phyloP scores from a whole-genome alignment of 2,797 vertebrate species.

The Xyrichtys novacula region DNA sequence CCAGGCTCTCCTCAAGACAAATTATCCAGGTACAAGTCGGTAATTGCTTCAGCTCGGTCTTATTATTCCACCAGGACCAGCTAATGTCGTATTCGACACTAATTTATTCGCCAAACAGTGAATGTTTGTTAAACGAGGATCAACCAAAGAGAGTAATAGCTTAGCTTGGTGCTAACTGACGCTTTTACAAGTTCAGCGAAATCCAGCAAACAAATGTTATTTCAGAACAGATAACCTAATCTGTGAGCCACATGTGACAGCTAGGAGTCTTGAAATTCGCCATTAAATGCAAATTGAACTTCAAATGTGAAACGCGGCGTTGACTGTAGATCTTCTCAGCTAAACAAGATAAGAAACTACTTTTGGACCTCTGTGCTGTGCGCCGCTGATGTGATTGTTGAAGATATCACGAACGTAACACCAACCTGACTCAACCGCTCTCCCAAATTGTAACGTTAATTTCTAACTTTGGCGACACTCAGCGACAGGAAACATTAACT shows the following conservation, averaged over 20 bases:
- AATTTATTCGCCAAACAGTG: neutral
- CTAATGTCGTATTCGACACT: too few relatives aligned
- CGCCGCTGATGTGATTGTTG: neutral
- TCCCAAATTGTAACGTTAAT: too few relatives aligned
- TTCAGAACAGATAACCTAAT: neutral
- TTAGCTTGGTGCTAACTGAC: slow-evolving; percentile 63
- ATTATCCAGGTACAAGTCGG: neutral
- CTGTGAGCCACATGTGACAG: neutral
- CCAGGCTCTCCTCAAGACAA: slow-evolving; percentile 3
- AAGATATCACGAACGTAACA: neutral
- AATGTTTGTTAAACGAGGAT: neutral
- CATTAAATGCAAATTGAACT: neutral
- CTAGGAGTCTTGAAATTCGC: neutral
- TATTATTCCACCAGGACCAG: neutral
- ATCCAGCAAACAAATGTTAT: too few relatives aligned
- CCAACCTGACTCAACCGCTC: neutral
- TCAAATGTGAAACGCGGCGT: neutral
- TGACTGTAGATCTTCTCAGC: neutral
- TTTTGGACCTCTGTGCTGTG: neutral
- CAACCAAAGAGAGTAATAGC: slow-evolving; percentile 14
- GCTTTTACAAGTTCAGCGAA: neutral
- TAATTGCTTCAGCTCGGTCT: fast-evolving
- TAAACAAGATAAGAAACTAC: neutral
- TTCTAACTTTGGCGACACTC: neutral
- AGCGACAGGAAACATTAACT: neutral